A percentile compares a stretch with the other conserved stretches of the same genome.
These are phyloP conservation scores for Macroramphosus scolopax DNA, from an alignment of 2,797 vertebrate species.

Conservation along the genomic window DNA sequence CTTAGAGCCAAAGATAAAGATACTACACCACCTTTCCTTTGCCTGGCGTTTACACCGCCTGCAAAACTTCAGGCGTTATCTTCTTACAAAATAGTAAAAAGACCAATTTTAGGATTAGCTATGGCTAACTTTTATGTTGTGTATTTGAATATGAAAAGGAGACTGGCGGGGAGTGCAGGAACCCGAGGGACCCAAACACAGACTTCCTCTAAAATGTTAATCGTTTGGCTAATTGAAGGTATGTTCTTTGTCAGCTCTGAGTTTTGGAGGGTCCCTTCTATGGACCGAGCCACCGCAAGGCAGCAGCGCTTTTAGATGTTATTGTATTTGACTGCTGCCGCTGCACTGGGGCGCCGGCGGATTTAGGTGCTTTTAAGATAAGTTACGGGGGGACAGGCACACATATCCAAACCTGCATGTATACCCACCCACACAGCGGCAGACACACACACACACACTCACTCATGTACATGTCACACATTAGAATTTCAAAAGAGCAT, in stretches of 20 bases:
- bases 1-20: slow-evolving; percentile 45
- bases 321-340: slow-evolving; percentile 73
- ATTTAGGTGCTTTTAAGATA: slow-evolving; percentile 75
- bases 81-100: slow-evolving; percentile 68
- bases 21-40: slow-evolving; percentile 55
- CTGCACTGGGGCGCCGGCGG: slow-evolving; percentile 62
- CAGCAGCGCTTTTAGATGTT: slow-evolving; percentile 70
- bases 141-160: slow-evolving; percentile 78
- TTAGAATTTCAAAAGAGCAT: slow-evolving; percentile 74
- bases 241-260: slow-evolving; percentile 72
- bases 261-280: slow-evolving; percentile 72
- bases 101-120: slow-evolving; percentile 69
- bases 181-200: slow-evolving; percentile 72
- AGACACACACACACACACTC: slow-evolving; percentile 30
- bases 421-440: slow-evolving; percentile 16
- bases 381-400: slow-evolving; percentile 59
- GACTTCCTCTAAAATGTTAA: slow-evolving; percentile 80
- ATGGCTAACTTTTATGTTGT: slow-evolving; percentile 69
- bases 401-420: slow-evolving; percentile 40
- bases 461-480: slow-evolving; percentile 44
- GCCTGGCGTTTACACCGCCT: slow-evolving; percentile 53
- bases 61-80: slow-evolving; percentile 62
- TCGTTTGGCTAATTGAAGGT: slow-evolving; percentile 77
- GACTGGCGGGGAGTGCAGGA: slow-evolving; percentile 46
- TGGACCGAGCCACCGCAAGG: slow-evolving; percentile 66